Evolutionary conservation across 2,797 vertebrate genomes (phyloP), one percentile per base, ranked within the genome.

Genomic region (Poeciliopsis presidionis): DNA sequence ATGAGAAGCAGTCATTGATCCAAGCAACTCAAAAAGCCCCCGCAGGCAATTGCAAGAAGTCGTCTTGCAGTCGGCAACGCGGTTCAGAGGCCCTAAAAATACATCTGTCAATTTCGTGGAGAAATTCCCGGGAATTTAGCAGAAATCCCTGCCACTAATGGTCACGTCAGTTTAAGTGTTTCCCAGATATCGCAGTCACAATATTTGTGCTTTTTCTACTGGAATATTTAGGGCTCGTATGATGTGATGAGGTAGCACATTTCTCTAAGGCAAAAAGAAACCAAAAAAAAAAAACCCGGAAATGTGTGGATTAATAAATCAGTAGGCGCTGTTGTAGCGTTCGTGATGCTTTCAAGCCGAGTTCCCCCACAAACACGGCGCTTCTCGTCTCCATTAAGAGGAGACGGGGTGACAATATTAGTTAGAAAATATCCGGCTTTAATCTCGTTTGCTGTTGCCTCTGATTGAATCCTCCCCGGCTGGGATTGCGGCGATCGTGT

Each of bases 1-100:
- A 93, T 92, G 92, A 91, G 91, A 93, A 92, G 92, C 92, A 94
- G 94, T 91, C 92, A 94, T 92, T 94, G 94, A 96, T 95, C 93
- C 92, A 92, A 90, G 92, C 93, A 89, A 91, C 92, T 93, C 91
- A 87, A 93, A 89, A 90, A 91, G 89, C 88, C 89, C 94, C 95
- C 88, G 89, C 89, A 87, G 93, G 92, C 93, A 91, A 91, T 92
- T 92, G 90, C 90, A 93, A 92, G 84, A 92, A 92, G 90, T 89
- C 90, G 92, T 90, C 89, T 86, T 87, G 90, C 91, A 88, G 89
- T 93, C 93, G 88, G 90, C 20, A 91, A 88, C 90, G 91, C 89
- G 91, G 87, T 94, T 94, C 81, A 91, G 84, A 88, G 73, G 85
- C 91, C 91, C 91, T 92, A 93, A 93, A 95, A 94, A 93, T 94